Evolutionary conservation across 2,113 vertebrate genomes (phyloP).

Genomic region (Myiopsitta monachus): DNA sequence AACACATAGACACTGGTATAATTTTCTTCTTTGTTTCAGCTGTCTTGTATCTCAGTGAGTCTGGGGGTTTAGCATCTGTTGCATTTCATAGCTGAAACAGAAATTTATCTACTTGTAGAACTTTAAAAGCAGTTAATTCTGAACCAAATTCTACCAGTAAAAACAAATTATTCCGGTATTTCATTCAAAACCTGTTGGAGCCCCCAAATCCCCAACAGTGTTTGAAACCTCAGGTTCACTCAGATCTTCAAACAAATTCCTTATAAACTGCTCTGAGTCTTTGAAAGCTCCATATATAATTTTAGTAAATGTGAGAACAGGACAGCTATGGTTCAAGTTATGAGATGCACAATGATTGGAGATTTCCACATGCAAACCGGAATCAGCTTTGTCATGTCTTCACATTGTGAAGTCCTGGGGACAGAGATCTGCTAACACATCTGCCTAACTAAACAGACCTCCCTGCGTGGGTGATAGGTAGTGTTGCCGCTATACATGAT

Average conservation of each 20-base stretch:
- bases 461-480: not conserved
- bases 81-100: not conserved
- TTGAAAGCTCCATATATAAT: not conserved
- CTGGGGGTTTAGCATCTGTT: not conserved
- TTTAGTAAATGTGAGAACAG: not conserved
- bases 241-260: not conserved
- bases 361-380: rapidly evolving
- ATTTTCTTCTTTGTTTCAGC: not conserved
- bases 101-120: not conserved
- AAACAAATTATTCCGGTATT: not conserved
- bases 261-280: not conserved
- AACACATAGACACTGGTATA: rapidly evolving
- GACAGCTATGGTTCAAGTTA: not conserved
- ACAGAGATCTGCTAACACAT: not conserved
- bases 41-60: not conserved
- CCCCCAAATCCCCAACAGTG: not conserved
- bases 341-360: rapidly evolving
- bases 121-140: not conserved
- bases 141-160: not conserved
- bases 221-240: not conserved
- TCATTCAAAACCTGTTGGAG: not conserved
- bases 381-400: not conserved
- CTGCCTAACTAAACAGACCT: not conserved
- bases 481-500: not conserved
- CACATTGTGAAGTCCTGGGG: not conserved